A percentile compares a stretch with the other conserved stretches of the same genome.
Evolutionary conservation across 2,888 invertebrate genomes (phyloP).

Genomic region (Drosophila borborema): DNA sequence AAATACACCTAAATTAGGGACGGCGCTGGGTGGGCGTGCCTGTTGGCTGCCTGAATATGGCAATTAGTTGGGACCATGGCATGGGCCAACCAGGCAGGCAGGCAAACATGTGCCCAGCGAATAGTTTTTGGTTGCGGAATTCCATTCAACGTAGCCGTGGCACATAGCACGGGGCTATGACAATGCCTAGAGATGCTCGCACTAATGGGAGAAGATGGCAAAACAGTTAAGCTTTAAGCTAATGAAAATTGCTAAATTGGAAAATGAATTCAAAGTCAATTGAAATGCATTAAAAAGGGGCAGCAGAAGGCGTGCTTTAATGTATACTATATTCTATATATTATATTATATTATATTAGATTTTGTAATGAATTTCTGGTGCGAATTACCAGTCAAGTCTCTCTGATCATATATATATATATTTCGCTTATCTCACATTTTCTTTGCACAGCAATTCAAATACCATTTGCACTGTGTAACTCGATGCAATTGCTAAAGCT

Average conservation of each 20-base stretch:
- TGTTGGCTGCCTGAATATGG: slow-evolving; percentile 6
- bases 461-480: neutral
- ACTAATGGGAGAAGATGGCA: neutral
- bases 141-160: neutral
- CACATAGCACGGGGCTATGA: neutral
- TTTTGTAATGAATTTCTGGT: too few relatives aligned
- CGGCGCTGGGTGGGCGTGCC: neutral
- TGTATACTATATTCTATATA: neutral
- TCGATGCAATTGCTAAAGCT: neutral
- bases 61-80: slow-evolving; percentile 18
- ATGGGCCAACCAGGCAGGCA: slow-evolving; percentile 3
- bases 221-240: neutral
- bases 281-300: neutral
- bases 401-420: too few relatives aligned
- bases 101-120: slow-evolving; percentile 12
- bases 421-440: neutral
- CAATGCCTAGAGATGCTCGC: neutral
- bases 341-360: too few relatives aligned
- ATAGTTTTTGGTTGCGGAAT: slow-evolving; percentile 13
- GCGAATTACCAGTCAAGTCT: neutral
- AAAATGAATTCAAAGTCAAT: neutral
- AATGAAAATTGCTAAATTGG: neutral
- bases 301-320: neutral
- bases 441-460: neutral
- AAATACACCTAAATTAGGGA: slow-evolving; percentile 3